Base-by-base conservation (phyloP, 2,888 invertebrate genomes). In the Pyrrhia umbra region DNA sequence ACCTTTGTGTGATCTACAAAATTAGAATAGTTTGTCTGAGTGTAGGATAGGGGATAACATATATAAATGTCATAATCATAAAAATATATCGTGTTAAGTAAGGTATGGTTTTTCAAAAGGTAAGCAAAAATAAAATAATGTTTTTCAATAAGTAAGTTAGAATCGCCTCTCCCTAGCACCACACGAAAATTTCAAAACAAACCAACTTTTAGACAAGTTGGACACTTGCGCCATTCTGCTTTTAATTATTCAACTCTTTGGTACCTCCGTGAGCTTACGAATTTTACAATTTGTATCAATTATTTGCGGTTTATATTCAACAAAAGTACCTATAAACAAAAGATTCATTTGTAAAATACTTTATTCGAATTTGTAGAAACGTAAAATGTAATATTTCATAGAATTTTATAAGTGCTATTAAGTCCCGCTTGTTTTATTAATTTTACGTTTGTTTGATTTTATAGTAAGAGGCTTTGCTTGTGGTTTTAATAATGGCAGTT, bases 121-220 rank as follows among this genome's bases (percentile, higher is more conserved):
- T n/a, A n/a, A n/a, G n/a, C n/a, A n/a, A n/a, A n/a, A n/a, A n/a
- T n/a, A n/a, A n/a, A n/a, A n/a, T n/a, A n/a, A n/a, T n/a, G n/a
- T n/a, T 18, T 18, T 9, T 18, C 18, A 16, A 2, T 0, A 40
- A 18, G 2, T 13, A 1, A 37, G 15, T 5, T 13, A 30, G 23
- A 25, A 1, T 13, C 1, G 8, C 9, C 4, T 39, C 8, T 13
- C 0, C 8, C 9, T 25, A 56, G 16, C 23, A 10, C 58, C 49
- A 15, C 27, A 13, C 1, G 18, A 27, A 13, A 39, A 60, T 52
- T 74, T 64, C 69, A 66, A 69, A 81, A 79, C 69, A 72, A 71
- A 50, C 49, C 50, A 75, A 81, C 76, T 81, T 75, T n/a, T n/a
- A 6, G 68, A 72, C 70, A 65, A 76, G 74, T 79, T 76, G 64